Evolutionary conservation across 2,797 vertebrate species (phyloP).

Genomic region (Galago senegalensis): DNA sequence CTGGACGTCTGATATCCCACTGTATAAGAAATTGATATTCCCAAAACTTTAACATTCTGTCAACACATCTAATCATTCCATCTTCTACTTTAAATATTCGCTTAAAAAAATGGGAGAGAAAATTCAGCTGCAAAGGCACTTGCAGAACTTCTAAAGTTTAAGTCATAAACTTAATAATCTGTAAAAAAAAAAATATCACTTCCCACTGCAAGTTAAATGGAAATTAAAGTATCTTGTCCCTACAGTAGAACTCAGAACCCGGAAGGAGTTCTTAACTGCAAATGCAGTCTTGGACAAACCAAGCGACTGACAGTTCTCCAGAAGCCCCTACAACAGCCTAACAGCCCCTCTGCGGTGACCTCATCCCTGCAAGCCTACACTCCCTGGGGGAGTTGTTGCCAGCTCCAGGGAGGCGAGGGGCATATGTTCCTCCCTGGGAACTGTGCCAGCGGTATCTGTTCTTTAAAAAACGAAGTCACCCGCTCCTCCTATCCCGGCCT

Average conservation of each 20-base stretch:
- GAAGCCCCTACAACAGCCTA: fast-evolving
- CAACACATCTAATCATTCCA: not conserved
- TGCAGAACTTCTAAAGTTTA: not conserved
- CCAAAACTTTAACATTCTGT: not conserved
- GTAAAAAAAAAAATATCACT: not conserved
- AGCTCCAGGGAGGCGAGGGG: fast-evolving
- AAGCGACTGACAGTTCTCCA: not conserved
- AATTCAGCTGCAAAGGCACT: not conserved
- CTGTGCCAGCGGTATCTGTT: not conserved
- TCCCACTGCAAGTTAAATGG: not conserved
- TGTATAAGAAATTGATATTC: not conserved
- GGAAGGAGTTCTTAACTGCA: conserved; percentile 17
- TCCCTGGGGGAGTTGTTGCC: too few relatives aligned
- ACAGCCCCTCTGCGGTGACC: fast-evolving
- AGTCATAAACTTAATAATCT: not conserved
- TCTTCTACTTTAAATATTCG: not conserved
- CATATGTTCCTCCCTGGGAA: not conserved
- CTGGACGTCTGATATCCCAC: not conserved
- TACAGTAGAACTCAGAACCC: not conserved
- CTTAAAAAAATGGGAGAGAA: not conserved
- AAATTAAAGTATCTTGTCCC: fast-evolving
- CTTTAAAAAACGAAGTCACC: not conserved
- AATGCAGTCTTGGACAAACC: fast-evolving
- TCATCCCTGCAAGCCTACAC: not conserved
- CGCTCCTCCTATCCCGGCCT: not conserved